phyloP scores from a whole-genome alignment of 2,113 vertebrate species.

The Anhinga anhinga region DNA sequence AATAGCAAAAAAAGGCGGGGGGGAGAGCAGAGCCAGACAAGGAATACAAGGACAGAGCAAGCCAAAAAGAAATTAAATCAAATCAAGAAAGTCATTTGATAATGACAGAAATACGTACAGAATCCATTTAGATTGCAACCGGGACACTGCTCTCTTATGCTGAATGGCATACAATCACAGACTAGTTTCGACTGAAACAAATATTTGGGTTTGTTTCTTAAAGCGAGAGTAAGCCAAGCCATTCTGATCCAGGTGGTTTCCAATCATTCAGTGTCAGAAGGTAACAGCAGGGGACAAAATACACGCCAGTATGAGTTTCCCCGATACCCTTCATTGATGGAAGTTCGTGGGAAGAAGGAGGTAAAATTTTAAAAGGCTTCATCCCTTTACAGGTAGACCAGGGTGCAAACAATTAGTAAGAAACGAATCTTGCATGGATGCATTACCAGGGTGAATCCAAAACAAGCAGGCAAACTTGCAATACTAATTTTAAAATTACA shows the following conservation, averaged over 20 bases:
- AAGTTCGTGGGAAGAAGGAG: not conserved
- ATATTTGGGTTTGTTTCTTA: not conserved
- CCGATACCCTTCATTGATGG: not conserved
- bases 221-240: not conserved
- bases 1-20: not conserved
- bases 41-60: not conserved
- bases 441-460: not conserved
- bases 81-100: not conserved
- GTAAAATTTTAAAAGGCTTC: not conserved
- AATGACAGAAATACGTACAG: not conserved
- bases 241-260: not conserved
- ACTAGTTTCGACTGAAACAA: not conserved
- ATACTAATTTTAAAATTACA: not conserved
- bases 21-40: not conserved
- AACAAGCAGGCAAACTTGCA: not conserved
- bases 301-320: not conserved
- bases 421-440: not conserved
- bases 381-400: not conserved
- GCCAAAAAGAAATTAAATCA: not conserved
- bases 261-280: not conserved
- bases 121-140: not conserved
- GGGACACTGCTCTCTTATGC: rapidly evolving
- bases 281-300: not conserved
- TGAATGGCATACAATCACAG: not conserved
- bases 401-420: not conserved